Conservation (phyloP, 2,113 vertebrate species). For the Baryphthengus martii region DNA sequence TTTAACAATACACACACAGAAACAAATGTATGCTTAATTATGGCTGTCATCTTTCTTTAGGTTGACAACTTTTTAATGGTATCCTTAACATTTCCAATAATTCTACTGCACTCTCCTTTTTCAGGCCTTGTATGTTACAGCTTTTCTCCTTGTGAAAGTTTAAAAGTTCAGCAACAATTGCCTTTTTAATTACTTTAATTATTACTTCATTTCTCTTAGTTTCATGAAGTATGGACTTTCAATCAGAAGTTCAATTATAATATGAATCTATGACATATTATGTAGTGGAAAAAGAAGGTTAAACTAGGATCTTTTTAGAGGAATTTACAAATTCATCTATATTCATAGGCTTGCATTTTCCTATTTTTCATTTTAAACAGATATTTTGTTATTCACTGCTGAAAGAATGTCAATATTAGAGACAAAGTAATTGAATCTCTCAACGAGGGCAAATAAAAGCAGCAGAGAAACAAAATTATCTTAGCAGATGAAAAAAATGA, state of each 20-base stretch:
- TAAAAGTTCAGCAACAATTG: slow-evolving; percentile 31
- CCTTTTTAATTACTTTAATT: slow-evolving; percentile 14
- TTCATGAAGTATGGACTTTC: slow-evolving; percentile 37
- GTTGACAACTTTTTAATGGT: slow-evolving; percentile 12
- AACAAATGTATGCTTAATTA: slow-evolving; percentile 1
- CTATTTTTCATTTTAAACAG: background rate
- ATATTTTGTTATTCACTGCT: background rate
- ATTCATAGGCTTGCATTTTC: background rate
- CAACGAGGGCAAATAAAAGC: background rate
- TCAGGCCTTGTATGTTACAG: background rate
- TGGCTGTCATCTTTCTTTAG: background rate
- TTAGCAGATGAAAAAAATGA: background rate
- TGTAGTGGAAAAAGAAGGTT: background rate
- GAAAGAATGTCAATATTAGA: background rate
- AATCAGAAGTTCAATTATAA: background rate
- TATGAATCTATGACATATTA: background rate
- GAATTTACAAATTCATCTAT: background rate
- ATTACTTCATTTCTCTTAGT: background rate
- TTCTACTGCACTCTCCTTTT: background rate
- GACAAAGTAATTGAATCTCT: background rate
- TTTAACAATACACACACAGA: background rate
- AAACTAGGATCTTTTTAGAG: background rate
- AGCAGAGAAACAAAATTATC: background rate
- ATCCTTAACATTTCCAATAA: slow-evolving; percentile 42
- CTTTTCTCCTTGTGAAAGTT: background rate